These are phyloP conservation scores for Entosphenus tridentatus DNA, from an alignment of 2,113 vertebrate genomes.

Conservation along the genomic window DNA sequence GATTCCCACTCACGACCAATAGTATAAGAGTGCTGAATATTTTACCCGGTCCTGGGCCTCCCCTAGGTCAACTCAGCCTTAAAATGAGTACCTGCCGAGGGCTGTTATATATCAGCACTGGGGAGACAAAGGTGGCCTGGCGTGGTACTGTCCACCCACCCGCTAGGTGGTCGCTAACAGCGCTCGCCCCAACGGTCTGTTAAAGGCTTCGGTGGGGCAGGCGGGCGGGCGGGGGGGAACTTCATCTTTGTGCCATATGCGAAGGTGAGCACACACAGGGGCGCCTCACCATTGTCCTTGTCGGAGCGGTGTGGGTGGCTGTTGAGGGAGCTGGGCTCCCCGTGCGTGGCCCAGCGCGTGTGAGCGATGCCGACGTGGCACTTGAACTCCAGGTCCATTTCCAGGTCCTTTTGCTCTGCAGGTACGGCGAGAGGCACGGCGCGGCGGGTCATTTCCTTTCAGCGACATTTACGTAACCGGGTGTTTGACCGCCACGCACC, in stretches of 20 bases:
- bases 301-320: conserved; percentile 89
- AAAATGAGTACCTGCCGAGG: too few relatives aligned
- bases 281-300: conserved; percentile 53
- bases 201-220: conserved; percentile 4
- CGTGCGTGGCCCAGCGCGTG: conserved; percentile 90
- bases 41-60: too few relatives aligned
- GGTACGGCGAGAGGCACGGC: not conserved
- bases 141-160: not conserved
- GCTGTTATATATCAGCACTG: not conserved
- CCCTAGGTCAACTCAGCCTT: too few relatives aligned
- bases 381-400: conserved; percentile 79
- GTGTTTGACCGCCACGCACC: too few relatives aligned
- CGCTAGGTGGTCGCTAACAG: not conserved
- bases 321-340: conserved; percentile 63
- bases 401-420: conserved; percentile 63
- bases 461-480: too few relatives aligned
- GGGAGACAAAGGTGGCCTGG: not conserved
- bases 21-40: too few relatives aligned
- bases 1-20: too few relatives aligned
- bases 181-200: not conserved
- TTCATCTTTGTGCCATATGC: not conserved
- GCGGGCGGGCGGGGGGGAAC: conserved; percentile 9
- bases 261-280: not conserved
- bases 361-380: conserved; percentile 87
- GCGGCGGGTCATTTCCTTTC: too few relatives aligned